Evolutionary conservation across 2,797 vertebrate species (phyloP), one percentile per base, ranked within the genome.

Genomic region (Microctenopoma lineatum): DNA sequence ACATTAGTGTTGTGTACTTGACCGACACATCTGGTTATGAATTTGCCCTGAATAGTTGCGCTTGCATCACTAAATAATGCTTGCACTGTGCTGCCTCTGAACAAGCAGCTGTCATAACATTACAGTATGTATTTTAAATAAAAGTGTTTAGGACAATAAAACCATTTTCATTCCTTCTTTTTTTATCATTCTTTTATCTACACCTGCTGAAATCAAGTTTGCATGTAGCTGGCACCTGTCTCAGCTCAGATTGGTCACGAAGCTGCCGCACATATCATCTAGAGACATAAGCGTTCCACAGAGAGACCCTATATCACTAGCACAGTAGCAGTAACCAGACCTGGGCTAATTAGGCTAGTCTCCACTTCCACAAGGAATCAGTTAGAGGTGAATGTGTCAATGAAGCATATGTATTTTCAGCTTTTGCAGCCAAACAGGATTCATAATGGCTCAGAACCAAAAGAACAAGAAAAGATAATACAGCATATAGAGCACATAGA

Each of bases 61-160:
- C 44, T 82, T 82, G 50, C 63, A 59, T 81, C 67, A 80, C 75
- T 83, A 81, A 85, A 51, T 70, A 68, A 86, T 89, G 89, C 89
- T 90, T 85, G 86, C 83, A 85, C 81, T 86, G 77, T 80, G 59
- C 72, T 89, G 75, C 80, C 59, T 79, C 66, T 81, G 57, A 59
- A 68, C 45, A 80, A 78, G 80, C 75, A 80, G 68, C 66, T 63
- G 66, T 84, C 85, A 83, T 89, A 34, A 86, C 74, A 68, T 75
- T 54, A 65, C 32, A 34, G 32, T 34, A 41, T 80, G 79, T 88
- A 87, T 90, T 92, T 91, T 86, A 79, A 93, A 91, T 92, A 89
- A 90, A 93, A 75, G 81, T 56, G 34, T 76, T 77, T 66, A 71
- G 63, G 46, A 81, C 73, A 78, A 77, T 29, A 5, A 21, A 2